phyloP scores from a whole-genome alignment of 2,797 vertebrate species.

The Apodemus agrarius region DNA sequence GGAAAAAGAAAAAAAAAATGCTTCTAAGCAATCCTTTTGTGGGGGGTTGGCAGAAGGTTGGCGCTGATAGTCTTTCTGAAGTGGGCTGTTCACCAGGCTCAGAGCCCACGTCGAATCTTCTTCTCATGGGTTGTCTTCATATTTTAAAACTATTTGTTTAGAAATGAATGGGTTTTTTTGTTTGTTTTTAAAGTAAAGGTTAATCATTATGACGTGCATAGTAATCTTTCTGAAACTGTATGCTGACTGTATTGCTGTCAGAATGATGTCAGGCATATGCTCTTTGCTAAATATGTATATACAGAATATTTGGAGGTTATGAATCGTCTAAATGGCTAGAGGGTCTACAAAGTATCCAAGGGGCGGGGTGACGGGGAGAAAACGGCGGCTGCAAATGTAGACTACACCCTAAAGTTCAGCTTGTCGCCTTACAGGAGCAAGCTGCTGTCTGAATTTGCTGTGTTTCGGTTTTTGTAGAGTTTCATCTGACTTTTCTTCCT shows the following conservation, averaged over 20 bases:
- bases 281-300: slow-evolving; percentile 90
- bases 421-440: slow-evolving; percentile 82
- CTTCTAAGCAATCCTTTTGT: slow-evolving; percentile 72
- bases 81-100: slow-evolving; percentile 76
- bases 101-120: slow-evolving; percentile 66
- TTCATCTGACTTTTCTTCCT: slow-evolving; percentile 75
- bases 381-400: slow-evolving; percentile 82
- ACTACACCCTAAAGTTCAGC: slow-evolving; percentile 86
- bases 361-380: slow-evolving; percentile 74
- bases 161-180: slow-evolving; percentile 76
- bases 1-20: background rate
- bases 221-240: slow-evolving; percentile 90
- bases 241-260: slow-evolving; percentile 90
- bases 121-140: slow-evolving; percentile 79
- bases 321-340: slow-evolving; percentile 89
- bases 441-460: slow-evolving; percentile 85
- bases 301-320: slow-evolving; percentile 93
- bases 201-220: slow-evolving; percentile 82
- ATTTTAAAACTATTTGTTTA: slow-evolving; percentile 81
- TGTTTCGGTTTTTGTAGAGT: slow-evolving; percentile 86
- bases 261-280: slow-evolving; percentile 86
- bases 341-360: slow-evolving; percentile 84
- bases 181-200: slow-evolving; percentile 79
- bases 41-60: slow-evolving; percentile 71
- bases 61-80: slow-evolving; percentile 62